phyloP scores from a whole-genome alignment of 2,888 invertebrate genomes.

The Atethmia centrago region DNA sequence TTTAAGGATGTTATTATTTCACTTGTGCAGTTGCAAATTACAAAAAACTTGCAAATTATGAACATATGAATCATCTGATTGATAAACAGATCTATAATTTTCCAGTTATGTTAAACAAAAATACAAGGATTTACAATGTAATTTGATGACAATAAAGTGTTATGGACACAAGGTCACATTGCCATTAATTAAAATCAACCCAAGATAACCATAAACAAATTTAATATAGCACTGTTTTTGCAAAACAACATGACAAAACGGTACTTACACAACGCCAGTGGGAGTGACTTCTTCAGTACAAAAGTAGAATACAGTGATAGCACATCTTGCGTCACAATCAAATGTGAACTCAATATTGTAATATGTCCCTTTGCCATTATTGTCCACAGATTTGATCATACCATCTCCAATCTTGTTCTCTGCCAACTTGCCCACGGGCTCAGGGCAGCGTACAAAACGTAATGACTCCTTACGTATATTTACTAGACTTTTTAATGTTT shows the following conservation, averaged over 20 bases:
- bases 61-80: conserved; percentile 6
- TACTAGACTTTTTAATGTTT: conserved; percentile 98
- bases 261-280: conserved; percentile 95
- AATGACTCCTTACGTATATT: conserved; percentile 99
- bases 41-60: neutral
- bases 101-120: neutral
- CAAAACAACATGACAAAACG: conserved; percentile 12
- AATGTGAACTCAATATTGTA: conserved; percentile 99
- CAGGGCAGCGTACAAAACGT: conserved; percentile 95
- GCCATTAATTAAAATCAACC: neutral
- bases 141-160: conserved; percentile 7
- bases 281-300: conserved; percentile 97
- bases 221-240: neutral
- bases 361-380: conserved; percentile 91
- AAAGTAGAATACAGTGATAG: conserved; percentile 98
- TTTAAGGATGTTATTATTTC: neutral
- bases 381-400: conserved; percentile 89
- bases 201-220: neutral
- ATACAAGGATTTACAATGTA: no score
- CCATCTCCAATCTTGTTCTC: conserved; percentile 90
- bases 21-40: neutral
- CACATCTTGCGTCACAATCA: conserved; percentile 98
- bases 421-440: conserved; percentile 91
- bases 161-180: conserved; percentile 4
- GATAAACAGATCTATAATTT: neutral